Base-by-base conservation (phyloP, 2,888 invertebrate genomes). In the Onchidella celtica region DNA sequence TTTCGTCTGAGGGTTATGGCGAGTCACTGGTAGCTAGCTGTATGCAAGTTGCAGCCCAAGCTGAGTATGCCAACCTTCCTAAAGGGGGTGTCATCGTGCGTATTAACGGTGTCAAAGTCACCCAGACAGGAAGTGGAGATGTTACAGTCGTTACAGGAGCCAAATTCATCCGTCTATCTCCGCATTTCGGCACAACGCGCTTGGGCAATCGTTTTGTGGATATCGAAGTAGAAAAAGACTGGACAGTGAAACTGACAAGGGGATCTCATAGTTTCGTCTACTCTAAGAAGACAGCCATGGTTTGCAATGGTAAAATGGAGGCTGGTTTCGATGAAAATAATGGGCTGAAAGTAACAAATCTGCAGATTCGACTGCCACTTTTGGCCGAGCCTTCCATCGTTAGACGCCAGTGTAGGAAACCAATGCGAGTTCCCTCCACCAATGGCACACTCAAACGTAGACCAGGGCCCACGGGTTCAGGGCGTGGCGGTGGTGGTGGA, bases 81-180 rank as follows among this genome's bases (percentile, higher is more conserved):
- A 90, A 91, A 79, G 92, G 92, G 3, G 89, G 89, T 3, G 88
- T 91, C 66, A 86, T 88, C 55, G 90, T 93, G 3, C 87, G 89
- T 68, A 90, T 94, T 78, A 93, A 93, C 85, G 92, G 92, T 24
- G 87, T 90, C 47, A 88, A 90, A 76, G 92, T 94, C 79, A 89
- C 90, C 14, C 93, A 93, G 85, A 90, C 89, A 55, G 87, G 88
- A 3, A 86, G 88, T 11, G 93, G 93, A 21, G 93, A 93, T 68
- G 92, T 94, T 4, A 88, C 86, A 3, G 91, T 94, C 21, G 89
- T 90, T 27, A 89, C 90, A n/a, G 92, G 93, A 32, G 91, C 92
- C n/a, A 92, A 93, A 79, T 91, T 88, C 68, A 87, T 94, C 47
- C 86, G 89, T 27, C 89, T 92, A 85, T 92, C 92, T n/a, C 92